These are phyloP conservation scores for Achatina immaculata DNA, from an alignment of 1,140 invertebrate genomes.

Conservation along the genomic window DNA sequence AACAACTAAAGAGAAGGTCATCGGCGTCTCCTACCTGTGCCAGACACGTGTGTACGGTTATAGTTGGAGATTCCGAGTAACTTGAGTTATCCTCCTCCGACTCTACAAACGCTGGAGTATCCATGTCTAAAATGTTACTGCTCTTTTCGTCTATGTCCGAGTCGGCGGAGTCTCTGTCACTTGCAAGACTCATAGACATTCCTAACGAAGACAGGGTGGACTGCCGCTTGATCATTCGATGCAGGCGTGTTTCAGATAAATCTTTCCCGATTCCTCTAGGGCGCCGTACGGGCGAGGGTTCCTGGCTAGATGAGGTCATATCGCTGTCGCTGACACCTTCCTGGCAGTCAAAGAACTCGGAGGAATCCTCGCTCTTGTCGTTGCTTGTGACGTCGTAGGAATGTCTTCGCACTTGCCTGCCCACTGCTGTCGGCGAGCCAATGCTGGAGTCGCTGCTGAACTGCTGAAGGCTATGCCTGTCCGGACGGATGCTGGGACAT, in stretches of 20 bases:
- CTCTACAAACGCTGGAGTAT: neutral
- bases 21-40: neutral
- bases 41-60: neutral
- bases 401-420: conserved; percentile 16
- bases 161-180: conserved; percentile 26
- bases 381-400: conserved; percentile 13
- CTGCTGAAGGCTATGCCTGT: conserved; percentile 22
- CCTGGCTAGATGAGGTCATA: conserved; percentile 29
- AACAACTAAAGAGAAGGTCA: no score
- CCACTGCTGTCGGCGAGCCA: neutral
- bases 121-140: conserved; percentile 11
- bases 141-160: conserved; percentile 31
- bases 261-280: neutral
- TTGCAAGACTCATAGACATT: neutral
- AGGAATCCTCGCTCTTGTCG: neutral
- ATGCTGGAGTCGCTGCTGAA: neutral
- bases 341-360: neutral
- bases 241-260: neutral
- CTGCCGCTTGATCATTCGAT: conserved; percentile 6
- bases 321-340: neutral
- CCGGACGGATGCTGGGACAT: neutral
- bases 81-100: neutral
- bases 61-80: neutral
- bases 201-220: conserved; percentile 19
- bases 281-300: conserved; percentile 11